Conservation (phyloP, 2,888 invertebrate species). For the Pheosia tremula region DNA sequence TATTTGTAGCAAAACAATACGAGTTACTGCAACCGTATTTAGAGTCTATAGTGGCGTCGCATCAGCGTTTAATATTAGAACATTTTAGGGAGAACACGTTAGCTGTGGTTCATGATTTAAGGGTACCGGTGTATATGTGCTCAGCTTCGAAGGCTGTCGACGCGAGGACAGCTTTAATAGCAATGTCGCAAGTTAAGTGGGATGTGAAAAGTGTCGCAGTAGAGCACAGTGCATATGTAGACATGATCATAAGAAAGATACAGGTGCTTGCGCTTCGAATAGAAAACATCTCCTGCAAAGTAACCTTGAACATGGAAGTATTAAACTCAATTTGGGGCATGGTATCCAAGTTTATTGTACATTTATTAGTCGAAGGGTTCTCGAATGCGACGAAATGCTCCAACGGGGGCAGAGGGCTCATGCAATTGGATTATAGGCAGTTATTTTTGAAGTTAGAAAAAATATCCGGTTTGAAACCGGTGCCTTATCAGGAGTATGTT, state of each 20-base stretch:
- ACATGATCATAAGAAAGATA: constrained; percentile 89
- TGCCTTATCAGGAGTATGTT: constrained; percentile 95
- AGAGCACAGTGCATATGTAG: constrained; percentile 96
- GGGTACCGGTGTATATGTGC: constrained; percentile 94
- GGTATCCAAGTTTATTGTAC: constrained; percentile 93
- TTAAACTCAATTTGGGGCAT: constrained; percentile 93
- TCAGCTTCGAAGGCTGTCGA: constrained; percentile 93
- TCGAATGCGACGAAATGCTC: constrained; percentile 96
- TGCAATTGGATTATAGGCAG: constrained; percentile 99
- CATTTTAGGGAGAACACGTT: constrained; percentile 91
- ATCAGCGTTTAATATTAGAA: constrained; percentile 87
- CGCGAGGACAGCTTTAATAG: constrained; percentile 88
- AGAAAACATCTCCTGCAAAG: constrained; percentile 88
- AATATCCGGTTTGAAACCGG: constrained; percentile 91
- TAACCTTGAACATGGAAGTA: constrained; percentile 89
- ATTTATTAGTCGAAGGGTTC: constrained; percentile 96
- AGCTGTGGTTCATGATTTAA: constrained; percentile 88
- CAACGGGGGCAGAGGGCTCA: constrained; percentile 97
- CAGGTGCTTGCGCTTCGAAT: constrained; percentile 92
- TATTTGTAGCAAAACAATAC: constrained; percentile 95
- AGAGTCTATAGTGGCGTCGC: constrained; percentile 91
- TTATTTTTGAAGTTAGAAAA: constrained; percentile 95
- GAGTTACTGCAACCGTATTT: constrained; percentile 93
- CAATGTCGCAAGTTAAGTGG: constrained; percentile 98
- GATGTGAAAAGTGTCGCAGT: constrained; percentile 97